Base-by-base conservation (phyloP, 2,797 vertebrate species). In the Molossus molossus region DNA sequence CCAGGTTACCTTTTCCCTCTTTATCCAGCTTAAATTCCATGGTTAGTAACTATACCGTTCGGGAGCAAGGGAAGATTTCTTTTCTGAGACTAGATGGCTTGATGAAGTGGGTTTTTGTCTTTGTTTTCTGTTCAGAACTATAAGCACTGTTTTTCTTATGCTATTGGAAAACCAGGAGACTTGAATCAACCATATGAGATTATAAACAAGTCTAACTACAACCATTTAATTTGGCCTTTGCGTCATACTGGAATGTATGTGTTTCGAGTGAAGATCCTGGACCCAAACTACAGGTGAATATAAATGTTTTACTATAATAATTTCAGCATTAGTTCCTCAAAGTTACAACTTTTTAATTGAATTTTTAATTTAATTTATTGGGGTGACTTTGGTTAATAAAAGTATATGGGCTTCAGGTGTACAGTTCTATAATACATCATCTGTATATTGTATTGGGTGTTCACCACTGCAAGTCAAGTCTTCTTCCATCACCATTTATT, bases 211-310 rank as follows among this genome's bases (percentile, higher is more conserved):
- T 94, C 97, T 87, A 97, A 62, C 55, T 5, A 81, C 9, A 98
- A 97, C 83, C 86, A 79, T 21, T 33, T 98, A 69, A 6, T 69
- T 77, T 98, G 97, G 97, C 91, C 97, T 17, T 4, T 10, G 5
- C 58, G 81, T 12, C 85, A 97, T 58, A n/a, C 65, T 73, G 97
- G 96, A 55, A 87, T 96, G 91, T 98, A 94, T 67, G 64, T 98
- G 80, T 98, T 97, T 96, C 72, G 9, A 50, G 92, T 97, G 92
- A 98, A 94, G 94, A 96, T 98, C 86, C 6, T 98, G 90, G 97
- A 98, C 80, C 92, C 55, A 96, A 98, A 98, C 76, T 98, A 96
- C 58, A 98, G 97, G 97, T 98, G 76, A 98, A 55, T 87, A 82
- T 87, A 69, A 60, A 45, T 73, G 3, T 84, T 91, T 76, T 85